These are phyloP conservation scores for Crossocerus cetratus DNA, from an alignment of 2,888 invertebrate species.

Conservation along the genomic window DNA sequence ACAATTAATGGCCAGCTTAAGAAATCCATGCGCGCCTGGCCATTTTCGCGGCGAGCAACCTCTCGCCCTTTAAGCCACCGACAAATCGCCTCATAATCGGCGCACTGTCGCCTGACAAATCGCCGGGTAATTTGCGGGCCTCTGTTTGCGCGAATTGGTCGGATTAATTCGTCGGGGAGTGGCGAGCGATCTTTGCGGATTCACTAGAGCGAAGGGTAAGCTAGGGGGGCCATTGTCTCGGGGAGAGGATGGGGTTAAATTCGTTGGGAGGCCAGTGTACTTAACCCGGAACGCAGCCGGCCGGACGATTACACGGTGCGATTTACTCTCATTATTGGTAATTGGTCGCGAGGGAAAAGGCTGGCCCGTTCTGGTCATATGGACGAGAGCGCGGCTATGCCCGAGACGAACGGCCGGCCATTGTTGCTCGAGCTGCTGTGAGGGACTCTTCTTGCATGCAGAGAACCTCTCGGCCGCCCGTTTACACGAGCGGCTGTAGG, in stretches of 20 bases:
- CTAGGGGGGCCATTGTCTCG: background rate
- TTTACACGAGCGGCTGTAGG: too few species aligned
- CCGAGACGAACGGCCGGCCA: slow-evolving; percentile 9
- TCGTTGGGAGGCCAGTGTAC: slow-evolving; percentile 15
- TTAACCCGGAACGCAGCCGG: slow-evolving; percentile 10
- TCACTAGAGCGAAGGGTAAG: too few species aligned
- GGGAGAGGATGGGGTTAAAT: slow-evolving; percentile 10
- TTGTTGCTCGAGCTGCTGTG: slow-evolving; percentile 30
- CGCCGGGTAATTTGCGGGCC: too few species aligned
- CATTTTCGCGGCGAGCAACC: background rate
- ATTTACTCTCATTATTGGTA: slow-evolving; percentile 66
- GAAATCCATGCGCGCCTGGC: slow-evolving; percentile 36
- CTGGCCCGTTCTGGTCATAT: slow-evolving; percentile 7
- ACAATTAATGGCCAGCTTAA: slow-evolving; percentile 45
- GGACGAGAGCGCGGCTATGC: slow-evolving; percentile 12
- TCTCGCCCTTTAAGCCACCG: too few species aligned
- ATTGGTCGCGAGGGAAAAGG: slow-evolving; percentile 52
- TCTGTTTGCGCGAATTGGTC: too few species aligned
- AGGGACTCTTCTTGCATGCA: slow-evolving; percentile 34
- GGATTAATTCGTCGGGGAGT: too few species aligned
- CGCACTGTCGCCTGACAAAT: background rate
- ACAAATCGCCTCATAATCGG: too few species aligned
- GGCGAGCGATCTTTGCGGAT: too few species aligned
- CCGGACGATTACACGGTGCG: slow-evolving; percentile 52
- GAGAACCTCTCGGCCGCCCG: background rate